These are phyloP conservation scores for Philopotamus ludificatus DNA, from an alignment of 1,140 invertebrate species.

Conservation along the genomic window DNA sequence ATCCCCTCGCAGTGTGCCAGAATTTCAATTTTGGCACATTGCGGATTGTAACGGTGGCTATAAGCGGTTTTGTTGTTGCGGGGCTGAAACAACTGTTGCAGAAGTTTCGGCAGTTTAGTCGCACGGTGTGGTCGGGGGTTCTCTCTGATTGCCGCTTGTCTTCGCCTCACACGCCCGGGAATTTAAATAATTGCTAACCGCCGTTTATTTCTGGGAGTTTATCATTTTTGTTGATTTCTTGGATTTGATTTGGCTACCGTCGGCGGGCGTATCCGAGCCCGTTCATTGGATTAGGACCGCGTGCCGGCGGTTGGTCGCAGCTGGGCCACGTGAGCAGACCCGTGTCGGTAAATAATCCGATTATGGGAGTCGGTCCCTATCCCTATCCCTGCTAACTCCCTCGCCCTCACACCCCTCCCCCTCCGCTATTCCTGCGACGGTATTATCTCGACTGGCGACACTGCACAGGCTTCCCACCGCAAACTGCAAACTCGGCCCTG, in stretches of 20 bases:
- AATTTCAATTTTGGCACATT: no score
- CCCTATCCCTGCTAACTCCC: no score
- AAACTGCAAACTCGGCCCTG: slow-evolving; percentile 13
- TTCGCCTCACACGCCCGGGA: slow-evolving; percentile 1
- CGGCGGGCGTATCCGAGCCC: no score
- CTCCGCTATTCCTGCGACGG: neutral
- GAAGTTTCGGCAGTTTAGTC: neutral
- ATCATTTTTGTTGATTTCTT: neutral
- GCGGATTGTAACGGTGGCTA: no score
- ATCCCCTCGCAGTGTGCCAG: no score
- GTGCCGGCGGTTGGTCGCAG: neutral
- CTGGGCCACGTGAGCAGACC: slow-evolving; percentile 8
- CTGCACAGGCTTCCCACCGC: slow-evolving; percentile 2
- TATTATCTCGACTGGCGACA: slow-evolving; percentile 12
- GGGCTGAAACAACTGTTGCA: no score
- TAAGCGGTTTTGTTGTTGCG: no score
- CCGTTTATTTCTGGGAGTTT: neutral
- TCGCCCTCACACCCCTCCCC: no score
- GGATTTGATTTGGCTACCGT: no score
- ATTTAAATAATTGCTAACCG: neutral
- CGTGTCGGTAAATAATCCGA: slow-evolving; percentile 17
- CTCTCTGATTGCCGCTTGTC: neutral
- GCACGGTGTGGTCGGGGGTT: slow-evolving; percentile 4
- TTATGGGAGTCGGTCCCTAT: slow-evolving; percentile 1
- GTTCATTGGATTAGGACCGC: neutral